Percentiles rank a stretch among this genome's conserved stretches.
phyloP scores from a whole-genome alignment of 2,888 invertebrate species.

The Tinea pellionella region DNA sequence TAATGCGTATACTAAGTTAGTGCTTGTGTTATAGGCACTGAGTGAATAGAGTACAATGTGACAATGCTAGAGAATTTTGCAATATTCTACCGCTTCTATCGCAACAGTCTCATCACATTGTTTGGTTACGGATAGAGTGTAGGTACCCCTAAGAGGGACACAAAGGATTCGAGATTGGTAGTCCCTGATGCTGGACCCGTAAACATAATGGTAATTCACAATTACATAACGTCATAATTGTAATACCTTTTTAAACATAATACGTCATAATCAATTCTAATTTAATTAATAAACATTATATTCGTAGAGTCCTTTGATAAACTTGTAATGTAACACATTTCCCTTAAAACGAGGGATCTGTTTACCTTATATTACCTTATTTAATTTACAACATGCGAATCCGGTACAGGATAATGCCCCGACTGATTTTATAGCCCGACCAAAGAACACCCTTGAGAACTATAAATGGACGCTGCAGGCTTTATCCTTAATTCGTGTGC shows the following conservation, averaged over 20 bases:
- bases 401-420: conserved; percentile 9
- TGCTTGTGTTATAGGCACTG: too few species aligned
- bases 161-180: too few species aligned
- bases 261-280: background rate
- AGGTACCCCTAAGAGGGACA: too few species aligned
- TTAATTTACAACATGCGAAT: conserved; percentile 13
- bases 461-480: conserved; percentile 10
- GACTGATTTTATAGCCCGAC: conserved; percentile 12
- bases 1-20: too few species aligned
- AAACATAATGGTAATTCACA: background rate
- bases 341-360: conserved; percentile 1
- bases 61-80: too few species aligned
- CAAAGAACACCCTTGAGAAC: conserved; percentile 9
- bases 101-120: too few species aligned
- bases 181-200: too few species aligned
- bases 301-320: background rate
- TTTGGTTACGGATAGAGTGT: too few species aligned
- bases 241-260: background rate
- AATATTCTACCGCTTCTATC: too few species aligned
- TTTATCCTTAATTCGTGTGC: conserved; percentile 8
- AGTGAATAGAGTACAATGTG: too few species aligned
- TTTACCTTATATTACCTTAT: conserved; percentile 12
- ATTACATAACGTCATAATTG: background rate
- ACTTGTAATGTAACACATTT: background rate
- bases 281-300: background rate